Conservation (phyloP, 2,888 invertebrate genomes). For the Cephonodes hylas region DNA sequence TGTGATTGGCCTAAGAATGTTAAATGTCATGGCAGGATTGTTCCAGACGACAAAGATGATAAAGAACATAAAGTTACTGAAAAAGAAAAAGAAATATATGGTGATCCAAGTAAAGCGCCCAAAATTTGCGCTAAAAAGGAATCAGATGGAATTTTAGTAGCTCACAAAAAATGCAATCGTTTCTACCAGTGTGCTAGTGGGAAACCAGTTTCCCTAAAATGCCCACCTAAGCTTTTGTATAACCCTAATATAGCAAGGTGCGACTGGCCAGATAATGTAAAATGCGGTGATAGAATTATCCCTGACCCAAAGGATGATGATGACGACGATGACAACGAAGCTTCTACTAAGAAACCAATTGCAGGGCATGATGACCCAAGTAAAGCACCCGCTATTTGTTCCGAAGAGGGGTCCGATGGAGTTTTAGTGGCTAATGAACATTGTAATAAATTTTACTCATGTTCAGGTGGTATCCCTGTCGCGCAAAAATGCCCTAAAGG, state of each 20-base stretch:
- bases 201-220: not conserved
- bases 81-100: not conserved
- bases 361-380: not conserved
- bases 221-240: not conserved
- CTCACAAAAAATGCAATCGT: conserved; percentile 1
- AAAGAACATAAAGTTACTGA: not conserved
- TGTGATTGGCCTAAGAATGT: conserved; percentile 26
- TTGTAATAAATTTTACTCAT: conserved; percentile 21
- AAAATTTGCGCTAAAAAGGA: not conserved
- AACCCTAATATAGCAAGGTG: not conserved
- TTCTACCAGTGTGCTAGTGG: not conserved
- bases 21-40: not conserved
- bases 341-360: not conserved
- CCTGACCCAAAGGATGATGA: not conserved
- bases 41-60: not conserved
- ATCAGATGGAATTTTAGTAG: not conserved
- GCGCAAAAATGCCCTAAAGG: conserved; percentile 8
- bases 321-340: not conserved
- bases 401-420: not conserved
- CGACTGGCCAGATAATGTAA: not conserved
- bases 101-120: not conserved
- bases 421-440: conserved; percentile 6
- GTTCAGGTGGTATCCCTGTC: conserved; percentile 3
- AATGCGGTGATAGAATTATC: not conserved
- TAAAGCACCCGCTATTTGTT: not conserved